Percentiles rank a stretch among this genome's conserved stretches.
Evolutionary conservation across 2,113 vertebrate species (phyloP).

Genomic region (Chelonoidis abingdonii): DNA sequence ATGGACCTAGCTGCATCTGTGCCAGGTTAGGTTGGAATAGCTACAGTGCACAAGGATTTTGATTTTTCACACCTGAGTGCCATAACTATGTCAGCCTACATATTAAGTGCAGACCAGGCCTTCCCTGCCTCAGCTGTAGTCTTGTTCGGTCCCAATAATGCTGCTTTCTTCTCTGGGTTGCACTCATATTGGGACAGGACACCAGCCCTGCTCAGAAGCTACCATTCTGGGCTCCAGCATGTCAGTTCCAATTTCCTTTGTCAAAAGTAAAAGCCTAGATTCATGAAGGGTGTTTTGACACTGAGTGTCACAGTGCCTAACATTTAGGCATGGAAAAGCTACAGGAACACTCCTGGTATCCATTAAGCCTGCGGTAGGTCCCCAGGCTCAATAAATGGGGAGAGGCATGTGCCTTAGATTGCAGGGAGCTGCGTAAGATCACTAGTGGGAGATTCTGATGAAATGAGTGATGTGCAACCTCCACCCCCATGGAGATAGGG

Average conservation of each 20-base stretch:
- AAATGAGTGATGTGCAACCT: background rate
- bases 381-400: background rate
- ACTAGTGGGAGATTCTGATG: background rate
- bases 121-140: background rate
- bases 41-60: background rate
- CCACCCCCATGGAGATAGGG: background rate
- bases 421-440: fast-evolving
- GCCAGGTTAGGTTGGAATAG: background rate
- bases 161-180: background rate
- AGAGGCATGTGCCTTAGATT: background rate
- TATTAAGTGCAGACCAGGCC: background rate
- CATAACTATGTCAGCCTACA: background rate
- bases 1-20: background rate
- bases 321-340: background rate
- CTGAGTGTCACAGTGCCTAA: background rate
- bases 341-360: background rate
- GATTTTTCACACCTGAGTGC: background rate
- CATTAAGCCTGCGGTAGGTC: background rate
- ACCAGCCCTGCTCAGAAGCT: background rate
- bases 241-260: background rate
- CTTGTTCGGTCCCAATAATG: background rate
- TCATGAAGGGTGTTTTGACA: background rate
- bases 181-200: background rate
- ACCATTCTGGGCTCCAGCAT: background rate
- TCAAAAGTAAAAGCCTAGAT: background rate